Evolutionary conservation across 2,888 invertebrate species (phyloP).

Genomic region (Cepaea hortensis): DNA sequence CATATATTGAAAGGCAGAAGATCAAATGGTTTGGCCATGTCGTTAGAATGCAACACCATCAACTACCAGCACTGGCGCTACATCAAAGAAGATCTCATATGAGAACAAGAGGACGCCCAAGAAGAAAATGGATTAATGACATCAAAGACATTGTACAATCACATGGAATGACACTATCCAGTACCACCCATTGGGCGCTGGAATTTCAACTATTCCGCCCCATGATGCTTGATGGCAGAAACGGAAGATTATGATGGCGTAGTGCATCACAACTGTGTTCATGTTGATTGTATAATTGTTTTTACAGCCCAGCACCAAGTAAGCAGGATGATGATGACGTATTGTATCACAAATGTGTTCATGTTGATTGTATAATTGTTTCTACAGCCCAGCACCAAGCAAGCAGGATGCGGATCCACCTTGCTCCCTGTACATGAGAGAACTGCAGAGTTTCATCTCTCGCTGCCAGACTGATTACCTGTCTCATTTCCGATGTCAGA

Average conservation of each 20-base stretch:
- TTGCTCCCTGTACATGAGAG: slow-evolving; percentile 92
- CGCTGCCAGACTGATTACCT: slow-evolving; percentile 85
- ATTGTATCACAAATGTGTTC: background rate
- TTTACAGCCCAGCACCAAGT: slow-evolving; percentile 61
- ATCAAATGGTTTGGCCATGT: too few species aligned
- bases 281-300: background rate
- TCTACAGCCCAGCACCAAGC: slow-evolving; percentile 61
- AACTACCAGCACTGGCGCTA: too few species aligned
- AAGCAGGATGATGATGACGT: slow-evolving; percentile 26
- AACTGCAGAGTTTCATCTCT: slow-evolving; percentile 88
- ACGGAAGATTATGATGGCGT: background rate
- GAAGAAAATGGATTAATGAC: too few species aligned
- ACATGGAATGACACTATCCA: too few species aligned
- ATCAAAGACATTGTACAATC: too few species aligned
- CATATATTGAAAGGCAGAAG: too few species aligned
- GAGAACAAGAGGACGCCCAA: too few species aligned
- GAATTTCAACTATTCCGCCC: too few species aligned
- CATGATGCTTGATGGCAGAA: too few species aligned
- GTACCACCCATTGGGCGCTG: too few species aligned
- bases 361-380: background rate
- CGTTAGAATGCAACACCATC: too few species aligned
- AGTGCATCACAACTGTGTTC: background rate
- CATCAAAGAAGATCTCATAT: too few species aligned
- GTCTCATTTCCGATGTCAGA: slow-evolving; percentile 83
- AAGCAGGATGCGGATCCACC: slow-evolving; percentile 69